Base-by-base conservation (phyloP, 2,113 vertebrate species). In the Dicentrarchus labrax region DNA sequence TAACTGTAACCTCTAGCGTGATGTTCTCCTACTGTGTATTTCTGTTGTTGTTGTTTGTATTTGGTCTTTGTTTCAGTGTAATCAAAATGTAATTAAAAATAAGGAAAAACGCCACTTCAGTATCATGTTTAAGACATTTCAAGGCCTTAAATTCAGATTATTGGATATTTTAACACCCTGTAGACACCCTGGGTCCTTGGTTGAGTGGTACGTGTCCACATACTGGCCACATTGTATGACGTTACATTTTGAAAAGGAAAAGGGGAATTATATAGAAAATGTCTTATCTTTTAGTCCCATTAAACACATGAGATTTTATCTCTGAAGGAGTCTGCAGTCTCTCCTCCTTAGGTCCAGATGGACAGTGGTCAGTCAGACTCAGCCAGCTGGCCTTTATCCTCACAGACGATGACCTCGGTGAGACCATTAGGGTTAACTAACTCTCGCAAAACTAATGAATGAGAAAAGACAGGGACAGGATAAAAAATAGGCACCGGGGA, bases 341-440 rank as follows among this genome's bases (percentile, higher is more conserved):
- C 38, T 45, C 16, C 61, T n/a, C 53, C 60, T 64, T 39, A 16
- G 53, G 38, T 72, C 78, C 81, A 86, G 81, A 89, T 86, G 81
- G 88, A 84, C 65, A 64, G 64, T 64, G 74, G 70, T 80, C 69
- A 77, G 68, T 83, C 41, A 43, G 51, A 67, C 24, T 43, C 47
- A 50, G 71, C 21, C 83, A 86, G 87, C 76, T 88, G 80, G 65
- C 64, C 72, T 84, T 76, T 64, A 60, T 76, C 70, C 60, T 64
- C 47, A 39, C 16, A 30, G 79, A 71, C 53, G 9, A 73, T 51
- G 81, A 78, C 72, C 84, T 57, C 41, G 4, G 8, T 22, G 38
- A 67, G 53, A 72, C 83, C 84, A 70, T 64, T 41, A 67, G 78
- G 84, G 60, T 75, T 72, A 86, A 83, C 61, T 53, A 65, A 65